These are phyloP conservation scores for Macrotrachela quadricornifera DNA, from an alignment of 1,140 invertebrate genomes.

Conservation along the genomic window DNA sequence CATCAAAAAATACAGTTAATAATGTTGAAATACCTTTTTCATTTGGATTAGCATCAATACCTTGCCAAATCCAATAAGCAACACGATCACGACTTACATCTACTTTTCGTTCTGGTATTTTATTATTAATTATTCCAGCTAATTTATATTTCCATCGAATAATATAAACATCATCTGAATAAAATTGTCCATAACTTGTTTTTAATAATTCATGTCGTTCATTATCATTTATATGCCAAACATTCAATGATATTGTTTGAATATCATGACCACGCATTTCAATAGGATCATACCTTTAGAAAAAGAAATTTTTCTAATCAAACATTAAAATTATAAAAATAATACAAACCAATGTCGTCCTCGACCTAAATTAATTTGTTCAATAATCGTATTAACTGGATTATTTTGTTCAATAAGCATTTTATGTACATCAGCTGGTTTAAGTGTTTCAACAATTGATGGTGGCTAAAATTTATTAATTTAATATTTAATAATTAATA, in stretches of 20 bases:
- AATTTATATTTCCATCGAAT: conserved; percentile 68
- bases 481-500: background rate
- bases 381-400: conserved; percentile 54
- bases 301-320: background rate
- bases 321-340: no score
- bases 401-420: conserved; percentile 38
- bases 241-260: background rate
- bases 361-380: conserved; percentile 59
- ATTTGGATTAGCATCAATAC: conserved; percentile 55
- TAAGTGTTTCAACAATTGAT: conserved; percentile 34
- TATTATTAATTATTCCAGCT: conserved; percentile 20
- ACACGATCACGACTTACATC: conserved; percentile 51
- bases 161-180: conserved; percentile 28
- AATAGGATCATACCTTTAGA: background rate
- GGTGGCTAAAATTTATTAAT: background rate
- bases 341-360: conserved; percentile 35
- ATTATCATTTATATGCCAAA: no score
- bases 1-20: conserved; percentile 64
- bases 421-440: conserved; percentile 46
- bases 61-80: conserved; percentile 84
- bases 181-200: background rate
- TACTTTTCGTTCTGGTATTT: background rate
- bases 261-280: background rate
- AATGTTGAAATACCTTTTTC: conserved; percentile 74
- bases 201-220: no score